Base-by-base conservation (phyloP, 2,797 vertebrate genomes). In the Mus caroli region DNA sequence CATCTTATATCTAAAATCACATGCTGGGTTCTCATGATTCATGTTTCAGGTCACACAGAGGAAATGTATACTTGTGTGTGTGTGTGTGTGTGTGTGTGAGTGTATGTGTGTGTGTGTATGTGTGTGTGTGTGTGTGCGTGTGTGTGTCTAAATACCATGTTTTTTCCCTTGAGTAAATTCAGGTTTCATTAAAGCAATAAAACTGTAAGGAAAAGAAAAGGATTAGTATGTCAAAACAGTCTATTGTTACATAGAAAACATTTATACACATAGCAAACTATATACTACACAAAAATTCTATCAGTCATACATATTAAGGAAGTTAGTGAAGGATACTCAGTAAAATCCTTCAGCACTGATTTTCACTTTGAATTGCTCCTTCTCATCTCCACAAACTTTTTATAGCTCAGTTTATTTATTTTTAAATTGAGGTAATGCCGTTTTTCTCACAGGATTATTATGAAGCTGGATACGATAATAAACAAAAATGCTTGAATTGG, bases 401-500 rank as follows among this genome's bases (percentile, higher is more conserved):
- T 54, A 67, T 60, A 88, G 26, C 52, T 82, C 40, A 71, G 11
- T 73, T 88, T 95, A 46, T 78, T 92, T 31, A 79, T 69, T 94
- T 90, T 91, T 92, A 85, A 24, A 85, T 15, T 69, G 34, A 56
- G 20, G 46, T 77, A 88, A 64, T 76, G 43, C 43, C 4, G 93
- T 40, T 90, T 94, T 11, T n/a, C 28, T 96, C 34, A 75, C 58
- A 58, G 12, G 31, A 84, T 26, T 83, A 54, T 64, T 75, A 83
- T 31, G 20, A 67, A 93, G 3, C 24, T 79, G 52, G 76, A 90
- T 78, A 94, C 85, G 2, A 82, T 54, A 77, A 96, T 71, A 79
- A 93, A 83, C 11, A 86, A 54, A 92, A 90, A 94, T 94, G 19
- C 46, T 92, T 78, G 9, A 86, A 52, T 43, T 15, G 69, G 34